Evolutionary conservation across 2,888 invertebrate genomes (phyloP), one percentile per base, ranked within the genome.

Genomic region (Orthosia gracilis): DNA sequence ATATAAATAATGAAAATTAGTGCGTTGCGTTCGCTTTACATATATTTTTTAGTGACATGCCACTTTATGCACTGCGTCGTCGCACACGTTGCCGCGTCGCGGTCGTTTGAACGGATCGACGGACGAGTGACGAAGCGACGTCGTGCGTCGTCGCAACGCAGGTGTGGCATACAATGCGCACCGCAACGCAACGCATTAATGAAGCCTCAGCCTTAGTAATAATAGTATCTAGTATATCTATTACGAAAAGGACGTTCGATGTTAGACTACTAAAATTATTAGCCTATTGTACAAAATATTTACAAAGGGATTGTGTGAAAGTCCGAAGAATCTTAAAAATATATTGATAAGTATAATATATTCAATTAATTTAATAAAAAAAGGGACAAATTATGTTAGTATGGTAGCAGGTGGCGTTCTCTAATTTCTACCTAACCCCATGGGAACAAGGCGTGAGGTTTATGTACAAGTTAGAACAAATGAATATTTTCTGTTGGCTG

Each of bases 241-340:
- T 26, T 12, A 9, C 15, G 2, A 50, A 63, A 69, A 59, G 4
- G 50, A 7, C 26, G 26, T 50, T 49, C 1, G 23, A 40, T 40
- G 15, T 52, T 15, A 23, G 4, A 52, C 17, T 5, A 15, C n/a
- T 18, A 50, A 40, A 23, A 5, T 18, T 45, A 13, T 40, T 57
- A 13, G 58, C 1, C n/a, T 63, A 17, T 13, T 31, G 45, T 73
- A 54, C n/a, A 54, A 62, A 74, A 18, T 62, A 50, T 74, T 58
- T 58, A n/a, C n/a, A 15, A n/a, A 47, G 15, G 7, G 13, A 18
- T 15, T 73, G 17, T 31, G 17, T 49, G 15, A 12, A 50, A n/a
- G 17, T 12, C 12, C n/a, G 9, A 21, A 49, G 18, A 49, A 31
- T 65, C 12, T 1, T 12, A 23, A 3, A 2, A 17, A 9, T 31